These are phyloP conservation scores for Papilio glaucus DNA, from an alignment of 1,140 invertebrate species.

Conservation along the genomic window DNA sequence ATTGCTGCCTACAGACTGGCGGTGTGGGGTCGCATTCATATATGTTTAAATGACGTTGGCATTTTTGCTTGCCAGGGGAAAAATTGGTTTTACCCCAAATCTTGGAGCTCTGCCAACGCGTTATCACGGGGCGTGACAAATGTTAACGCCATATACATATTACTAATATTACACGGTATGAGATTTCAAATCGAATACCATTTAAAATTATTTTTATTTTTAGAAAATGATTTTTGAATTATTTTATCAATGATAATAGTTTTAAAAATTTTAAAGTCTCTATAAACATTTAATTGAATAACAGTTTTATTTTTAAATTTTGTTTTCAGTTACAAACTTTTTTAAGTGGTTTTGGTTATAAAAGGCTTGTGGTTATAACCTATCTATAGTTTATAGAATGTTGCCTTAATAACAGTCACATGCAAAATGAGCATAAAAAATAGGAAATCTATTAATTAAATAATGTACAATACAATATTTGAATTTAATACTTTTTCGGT, in stretches of 20 bases:
- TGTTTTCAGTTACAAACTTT: too few species aligned
- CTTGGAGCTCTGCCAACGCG: not conserved
- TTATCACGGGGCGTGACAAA: not conserved
- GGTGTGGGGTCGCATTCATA: not conserved
- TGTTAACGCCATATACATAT: not conserved
- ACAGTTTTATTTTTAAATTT: too few species aligned
- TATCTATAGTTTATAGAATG: too few species aligned
- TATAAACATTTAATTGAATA: too few species aligned
- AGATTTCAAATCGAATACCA: constrained; percentile 1
- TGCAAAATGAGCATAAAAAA: too few species aligned
- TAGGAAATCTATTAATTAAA: too few species aligned
- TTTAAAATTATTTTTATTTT: not conserved
- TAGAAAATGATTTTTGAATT: not conserved
- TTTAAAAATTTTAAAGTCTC: too few species aligned
- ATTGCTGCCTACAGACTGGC: not conserved
- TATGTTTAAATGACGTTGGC: constrained; percentile 17
- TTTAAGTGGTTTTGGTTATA: too few species aligned
- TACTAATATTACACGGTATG: not conserved
- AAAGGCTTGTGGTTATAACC: too few species aligned
- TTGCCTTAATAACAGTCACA: too few species aligned
- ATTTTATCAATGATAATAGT: not conserved
- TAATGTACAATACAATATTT: too few species aligned
- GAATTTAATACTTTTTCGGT: too few species aligned
- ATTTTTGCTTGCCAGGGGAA: constrained; percentile 19
- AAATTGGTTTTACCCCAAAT: constrained; percentile 18